A percentile compares a stretch with the other conserved stretches of the same genome.
These are phyloP conservation scores for Macrosoma leucophasiata DNA, from an alignment of 2,888 invertebrate genomes.

Conservation along the genomic window DNA sequence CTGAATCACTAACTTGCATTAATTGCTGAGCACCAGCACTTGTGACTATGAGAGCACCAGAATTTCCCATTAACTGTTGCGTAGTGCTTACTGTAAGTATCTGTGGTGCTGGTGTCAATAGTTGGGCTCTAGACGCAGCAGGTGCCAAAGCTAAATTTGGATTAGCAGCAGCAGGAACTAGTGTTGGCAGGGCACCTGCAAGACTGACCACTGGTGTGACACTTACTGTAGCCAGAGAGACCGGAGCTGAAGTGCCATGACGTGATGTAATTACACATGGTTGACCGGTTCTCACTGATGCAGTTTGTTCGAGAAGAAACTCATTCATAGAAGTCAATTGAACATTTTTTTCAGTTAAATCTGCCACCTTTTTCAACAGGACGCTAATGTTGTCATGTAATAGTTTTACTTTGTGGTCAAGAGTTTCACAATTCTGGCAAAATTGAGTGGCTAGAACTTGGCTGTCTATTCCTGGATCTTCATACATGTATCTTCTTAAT, in stretches of 20 bases:
- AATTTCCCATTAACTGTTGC: slow-evolving; percentile 65
- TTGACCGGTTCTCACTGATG: slow-evolving; percentile 56
- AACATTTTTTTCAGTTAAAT: slow-evolving; percentile 62
- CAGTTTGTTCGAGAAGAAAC: slow-evolving; percentile 61
- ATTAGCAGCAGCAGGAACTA: slow-evolving; percentile 59
- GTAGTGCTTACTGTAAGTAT: slow-evolving; percentile 67
- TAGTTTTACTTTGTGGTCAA: slow-evolving; percentile 61
- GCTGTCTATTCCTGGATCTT: slow-evolving; percentile 48
- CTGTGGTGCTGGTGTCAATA: slow-evolving; percentile 65
- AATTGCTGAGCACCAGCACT: slow-evolving; percentile 69
- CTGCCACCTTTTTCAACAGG: slow-evolving; percentile 60
- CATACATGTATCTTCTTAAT: slow-evolving; percentile 51
- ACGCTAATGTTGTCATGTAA: slow-evolving; percentile 68
- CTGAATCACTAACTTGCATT: slow-evolving; percentile 72
- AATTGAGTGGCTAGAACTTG: slow-evolving; percentile 43
- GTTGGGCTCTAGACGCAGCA: slow-evolving; percentile 61
- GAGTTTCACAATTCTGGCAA: slow-evolving; percentile 55
- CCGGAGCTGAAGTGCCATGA: slow-evolving; percentile 64
- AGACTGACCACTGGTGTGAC: slow-evolving; percentile 67
- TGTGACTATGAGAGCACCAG: slow-evolving; percentile 65
- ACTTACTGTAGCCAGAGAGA: slow-evolving; percentile 66
- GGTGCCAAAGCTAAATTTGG: slow-evolving; percentile 60
- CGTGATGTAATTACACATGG: slow-evolving; percentile 68
- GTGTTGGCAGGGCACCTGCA: slow-evolving; percentile 56
- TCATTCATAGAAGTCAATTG: slow-evolving; percentile 70